Evolutionary conservation across 2,888 invertebrate species (phyloP).

Genomic region (Oegoconia quadripuncta): DNA sequence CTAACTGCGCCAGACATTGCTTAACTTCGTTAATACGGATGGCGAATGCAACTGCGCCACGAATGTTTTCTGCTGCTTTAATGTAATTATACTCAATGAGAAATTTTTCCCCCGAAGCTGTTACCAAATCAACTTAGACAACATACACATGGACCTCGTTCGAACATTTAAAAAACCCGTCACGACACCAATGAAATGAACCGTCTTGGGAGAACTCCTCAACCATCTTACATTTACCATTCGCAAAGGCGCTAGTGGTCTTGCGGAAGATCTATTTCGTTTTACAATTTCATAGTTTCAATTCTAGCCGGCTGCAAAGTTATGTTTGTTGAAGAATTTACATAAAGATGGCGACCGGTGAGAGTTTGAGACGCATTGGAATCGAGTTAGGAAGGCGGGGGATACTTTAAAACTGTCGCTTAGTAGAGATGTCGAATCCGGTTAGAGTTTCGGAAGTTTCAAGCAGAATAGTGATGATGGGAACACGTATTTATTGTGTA

Average conservation of each 20-base stretch:
- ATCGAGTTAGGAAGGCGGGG: conserved; percentile 68
- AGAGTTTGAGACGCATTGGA: conserved; percentile 63
- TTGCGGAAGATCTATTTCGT: conserved; percentile 1
- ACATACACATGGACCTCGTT: conserved; percentile 47
- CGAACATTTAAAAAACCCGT: conserved; percentile 55
- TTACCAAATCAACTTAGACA: conserved; percentile 55
- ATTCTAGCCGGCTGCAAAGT: conserved; percentile 33
- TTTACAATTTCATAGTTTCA: conserved; percentile 25
- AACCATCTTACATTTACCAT: conserved; percentile 31
- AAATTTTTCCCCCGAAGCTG: conserved; percentile 13
- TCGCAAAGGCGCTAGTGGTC: conserved; percentile 18
- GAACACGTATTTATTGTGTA: no score
- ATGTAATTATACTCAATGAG: no score
- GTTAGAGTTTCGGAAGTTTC: conserved; percentile 65
- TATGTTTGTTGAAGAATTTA: conserved; percentile 59
- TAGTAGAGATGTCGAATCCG: conserved; percentile 74
- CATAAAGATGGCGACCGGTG: conserved; percentile 64
- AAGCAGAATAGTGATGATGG: conserved; percentile 32
- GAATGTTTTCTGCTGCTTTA: no score
- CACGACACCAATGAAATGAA: conserved; percentile 56
- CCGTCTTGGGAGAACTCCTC: conserved; percentile 39
- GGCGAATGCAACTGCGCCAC: no score
- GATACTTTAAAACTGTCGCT: conserved; percentile 77
- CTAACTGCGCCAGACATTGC: no score
- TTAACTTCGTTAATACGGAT: no score